A percentile compares a stretch with the other conserved stretches of the same genome.
Conservation (phyloP, 2,888 invertebrate genomes). For the Hemithea aestivaria region DNA sequence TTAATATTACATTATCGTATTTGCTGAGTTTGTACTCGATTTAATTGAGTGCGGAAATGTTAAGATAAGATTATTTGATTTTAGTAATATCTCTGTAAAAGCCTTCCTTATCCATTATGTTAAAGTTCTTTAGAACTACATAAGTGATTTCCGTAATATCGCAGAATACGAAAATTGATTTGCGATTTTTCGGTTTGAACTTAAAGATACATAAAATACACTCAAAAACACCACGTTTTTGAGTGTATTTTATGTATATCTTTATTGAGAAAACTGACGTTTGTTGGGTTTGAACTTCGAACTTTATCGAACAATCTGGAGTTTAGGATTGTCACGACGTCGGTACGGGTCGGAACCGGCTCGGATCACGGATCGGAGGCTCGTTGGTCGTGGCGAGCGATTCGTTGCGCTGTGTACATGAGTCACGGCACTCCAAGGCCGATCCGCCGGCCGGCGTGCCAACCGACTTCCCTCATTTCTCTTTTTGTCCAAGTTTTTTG, state of each 20-base stretch:
- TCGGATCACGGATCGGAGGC: too few relatives aligned
- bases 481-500: conserved; percentile 53
- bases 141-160: neutral
- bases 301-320: too few relatives aligned
- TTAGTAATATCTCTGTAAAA: conserved; percentile 2
- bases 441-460: conserved; percentile 66
- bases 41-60: conserved; percentile 16
- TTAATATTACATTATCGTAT: conserved; percentile 12
- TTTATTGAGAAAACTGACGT: too few relatives aligned
- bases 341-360: conserved; percentile 12
- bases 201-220: too few relatives aligned
- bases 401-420: conserved; percentile 37
- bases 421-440: conserved; percentile 64
- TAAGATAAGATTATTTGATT: conserved; percentile 10
- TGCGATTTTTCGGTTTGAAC: too few relatives aligned
- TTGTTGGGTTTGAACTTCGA: too few relatives aligned
- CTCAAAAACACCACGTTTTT: too few relatives aligned
- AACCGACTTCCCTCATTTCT: conserved; percentile 53
- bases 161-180: too few relatives aligned
- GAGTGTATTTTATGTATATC: too few relatives aligned
- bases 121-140: conserved; percentile 9
- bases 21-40: conserved; percentile 10
- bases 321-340: conserved; percentile 33
- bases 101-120: conserved; percentile 5
- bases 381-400: conserved; percentile 35